Evolutionary conservation across 2,797 vertebrate species (phyloP).

Genomic region (Anabacerthia variegaticeps): DNA sequence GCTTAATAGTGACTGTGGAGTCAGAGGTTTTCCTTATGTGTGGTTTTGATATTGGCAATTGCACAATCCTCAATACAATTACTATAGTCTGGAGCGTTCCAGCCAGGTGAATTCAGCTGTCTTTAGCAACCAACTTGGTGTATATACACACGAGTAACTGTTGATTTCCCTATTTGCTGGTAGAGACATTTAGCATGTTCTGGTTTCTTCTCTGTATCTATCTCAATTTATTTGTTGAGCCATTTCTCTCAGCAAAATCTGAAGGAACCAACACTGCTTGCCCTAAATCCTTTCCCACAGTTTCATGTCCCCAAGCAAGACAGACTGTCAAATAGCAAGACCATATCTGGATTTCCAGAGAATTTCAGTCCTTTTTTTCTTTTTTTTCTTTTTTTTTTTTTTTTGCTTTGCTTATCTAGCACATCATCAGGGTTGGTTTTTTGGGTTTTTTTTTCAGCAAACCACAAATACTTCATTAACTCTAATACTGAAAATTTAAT

Average conservation of each 20-base stretch:
- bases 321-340: background rate
- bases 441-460: background rate
- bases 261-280: background rate
- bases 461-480: constrained; percentile 26
- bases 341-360: constrained; percentile 3
- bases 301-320: background rate
- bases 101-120: background rate
- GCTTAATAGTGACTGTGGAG: background rate
- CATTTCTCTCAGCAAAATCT: background rate
- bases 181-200: background rate
- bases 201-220: background rate
- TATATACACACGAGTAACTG: background rate
- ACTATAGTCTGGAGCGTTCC: background rate
- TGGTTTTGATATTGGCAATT: background rate
- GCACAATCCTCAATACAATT: background rate
- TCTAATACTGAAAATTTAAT: constrained; percentile 50
- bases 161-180: background rate
- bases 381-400: background rate
- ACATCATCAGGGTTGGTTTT: background rate
- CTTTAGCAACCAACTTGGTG: background rate
- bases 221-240: background rate
- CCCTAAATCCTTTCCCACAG: background rate
- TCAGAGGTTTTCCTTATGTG: background rate
- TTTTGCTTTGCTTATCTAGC: constrained; percentile 71
- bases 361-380: background rate